Conservation (phyloP, 92 coral and sea anemone genomes). For the Chrysogorgia sp. region DNA sequence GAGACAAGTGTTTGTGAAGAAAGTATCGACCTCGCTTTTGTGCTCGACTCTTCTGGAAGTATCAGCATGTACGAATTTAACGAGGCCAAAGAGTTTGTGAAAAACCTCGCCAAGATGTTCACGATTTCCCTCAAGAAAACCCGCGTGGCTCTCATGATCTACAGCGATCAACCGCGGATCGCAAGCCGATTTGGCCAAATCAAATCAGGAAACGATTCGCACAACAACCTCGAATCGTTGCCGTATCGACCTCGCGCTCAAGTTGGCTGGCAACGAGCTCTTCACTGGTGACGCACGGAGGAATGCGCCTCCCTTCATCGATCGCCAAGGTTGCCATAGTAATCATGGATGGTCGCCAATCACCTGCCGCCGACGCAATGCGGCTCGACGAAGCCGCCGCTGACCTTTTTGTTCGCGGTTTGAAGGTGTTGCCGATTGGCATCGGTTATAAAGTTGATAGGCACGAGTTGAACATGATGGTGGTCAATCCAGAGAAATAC, state of each 20-base stretch:
- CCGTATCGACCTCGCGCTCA: slow-evolving; percentile 76
- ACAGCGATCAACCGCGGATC: slow-evolving; percentile 66
- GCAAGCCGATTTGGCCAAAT: slow-evolving; percentile 28
- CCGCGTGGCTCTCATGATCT: slow-evolving; percentile 67
- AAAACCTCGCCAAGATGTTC: slow-evolving; percentile 69
- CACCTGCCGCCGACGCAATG: slow-evolving; percentile 65
- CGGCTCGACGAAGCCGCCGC: slow-evolving; percentile 58
- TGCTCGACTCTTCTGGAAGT: slow-evolving; percentile 86
- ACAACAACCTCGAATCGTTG: slow-evolving; percentile 58
- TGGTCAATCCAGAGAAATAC: slow-evolving; percentile 43
- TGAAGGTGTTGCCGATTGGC: slow-evolving; percentile 69
- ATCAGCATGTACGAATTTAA: slow-evolving; percentile 68
- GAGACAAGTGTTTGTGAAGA: slow-evolving; percentile 41
- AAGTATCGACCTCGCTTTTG: slow-evolving; percentile 71
- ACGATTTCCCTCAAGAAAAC: slow-evolving; percentile 58
- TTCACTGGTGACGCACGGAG: slow-evolving; percentile 67
- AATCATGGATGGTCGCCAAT: slow-evolving; percentile 85
- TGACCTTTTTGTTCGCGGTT: slow-evolving; percentile 67
- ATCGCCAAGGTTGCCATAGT: slow-evolving; percentile 71
- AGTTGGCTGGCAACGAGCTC: slow-evolving; percentile 63
- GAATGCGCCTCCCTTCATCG: slow-evolving; percentile 56
- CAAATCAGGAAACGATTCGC: slow-evolving; percentile 35
- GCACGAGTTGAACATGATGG: slow-evolving; percentile 65
- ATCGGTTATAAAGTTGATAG: slow-evolving; percentile 73
- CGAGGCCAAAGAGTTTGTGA: slow-evolving; percentile 78